phyloP scores from a whole-genome alignment of 2,113 vertebrate genomes.

The Thinocorus orbignyianus region DNA sequence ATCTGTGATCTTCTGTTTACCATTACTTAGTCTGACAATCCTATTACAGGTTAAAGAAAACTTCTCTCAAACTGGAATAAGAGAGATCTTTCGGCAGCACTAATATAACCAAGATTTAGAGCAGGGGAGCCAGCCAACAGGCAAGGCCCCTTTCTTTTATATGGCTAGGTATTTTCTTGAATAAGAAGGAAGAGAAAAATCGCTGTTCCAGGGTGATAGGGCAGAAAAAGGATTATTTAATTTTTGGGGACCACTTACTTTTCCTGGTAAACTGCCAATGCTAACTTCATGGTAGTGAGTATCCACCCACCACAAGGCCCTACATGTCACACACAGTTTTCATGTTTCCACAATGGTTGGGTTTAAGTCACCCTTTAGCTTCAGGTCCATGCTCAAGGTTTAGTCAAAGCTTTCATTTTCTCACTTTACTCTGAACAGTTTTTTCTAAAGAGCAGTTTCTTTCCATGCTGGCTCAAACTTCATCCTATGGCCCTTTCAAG shows the following conservation, averaged over 20 bases:
- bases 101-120: not conserved
- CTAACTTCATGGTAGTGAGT: not conserved
- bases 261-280: not conserved
- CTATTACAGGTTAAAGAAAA: not conserved
- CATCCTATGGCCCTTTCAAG: not conserved
- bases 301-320: not conserved
- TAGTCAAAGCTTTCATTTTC: not conserved
- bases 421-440: not conserved
- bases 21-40: not conserved
- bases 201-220: accelerated
- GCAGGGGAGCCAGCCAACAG: not conserved
- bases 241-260: not conserved
- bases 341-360: not conserved
- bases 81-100: not conserved
- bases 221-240: not conserved
- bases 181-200: not conserved
- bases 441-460: not conserved
- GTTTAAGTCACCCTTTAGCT: not conserved
- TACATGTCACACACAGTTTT: not conserved
- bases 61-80: not conserved
- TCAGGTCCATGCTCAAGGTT: not conserved
- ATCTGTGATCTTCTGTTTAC: not conserved
- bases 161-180: not conserved
- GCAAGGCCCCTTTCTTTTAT: not conserved
- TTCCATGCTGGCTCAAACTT: not conserved